A percentile compares a stretch with the other conserved stretches of the same genome.
These are phyloP conservation scores for Isichthys henryi DNA, from an alignment of 2,113 vertebrate genomes.

Conservation along the genomic window DNA sequence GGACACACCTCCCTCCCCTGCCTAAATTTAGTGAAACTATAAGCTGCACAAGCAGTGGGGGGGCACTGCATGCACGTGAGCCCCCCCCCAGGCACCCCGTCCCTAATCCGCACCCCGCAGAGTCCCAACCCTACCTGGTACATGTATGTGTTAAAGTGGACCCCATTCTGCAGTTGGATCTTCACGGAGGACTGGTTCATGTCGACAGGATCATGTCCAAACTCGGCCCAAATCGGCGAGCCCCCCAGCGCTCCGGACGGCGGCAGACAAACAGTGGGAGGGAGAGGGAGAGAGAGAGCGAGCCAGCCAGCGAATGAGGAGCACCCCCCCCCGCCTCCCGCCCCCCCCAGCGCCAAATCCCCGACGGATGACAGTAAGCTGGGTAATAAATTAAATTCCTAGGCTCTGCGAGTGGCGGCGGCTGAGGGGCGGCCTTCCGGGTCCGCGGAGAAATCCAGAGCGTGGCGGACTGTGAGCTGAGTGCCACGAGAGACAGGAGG, in stretches of 20 bases:
- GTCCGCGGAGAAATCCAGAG: constrained; percentile 15
- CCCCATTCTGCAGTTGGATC: constrained; percentile 69
- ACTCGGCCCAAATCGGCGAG: constrained; percentile 29
- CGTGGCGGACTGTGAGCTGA: constrained; percentile 14
- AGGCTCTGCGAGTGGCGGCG: constrained; percentile 6
- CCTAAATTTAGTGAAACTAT: neutral
- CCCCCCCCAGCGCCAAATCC: constrained; percentile 23
- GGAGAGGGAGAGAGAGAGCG: neutral
- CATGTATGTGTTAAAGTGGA: constrained; percentile 73
- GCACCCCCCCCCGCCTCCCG: neutral
- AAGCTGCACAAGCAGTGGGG: neutral
- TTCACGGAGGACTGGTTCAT: constrained; percentile 63
- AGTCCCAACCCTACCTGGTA: constrained; percentile 65
- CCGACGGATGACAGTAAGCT: constrained; percentile 37
- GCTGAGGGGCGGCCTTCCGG: neutral
- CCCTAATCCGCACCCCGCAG: neutral
- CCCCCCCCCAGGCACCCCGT: neutral
- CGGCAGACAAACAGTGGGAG: constrained; percentile 29
- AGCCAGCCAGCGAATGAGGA: neutral
- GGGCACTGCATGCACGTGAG: neutral
- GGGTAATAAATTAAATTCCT: constrained; percentile 38
- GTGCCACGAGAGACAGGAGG: constrained; percentile 3
- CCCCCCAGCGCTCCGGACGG: neutral
- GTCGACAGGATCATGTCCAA: constrained; percentile 64
- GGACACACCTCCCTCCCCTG: neutral